Conservation (phyloP, 2,797 vertebrate species). For the Clarias pachynema region DNA sequence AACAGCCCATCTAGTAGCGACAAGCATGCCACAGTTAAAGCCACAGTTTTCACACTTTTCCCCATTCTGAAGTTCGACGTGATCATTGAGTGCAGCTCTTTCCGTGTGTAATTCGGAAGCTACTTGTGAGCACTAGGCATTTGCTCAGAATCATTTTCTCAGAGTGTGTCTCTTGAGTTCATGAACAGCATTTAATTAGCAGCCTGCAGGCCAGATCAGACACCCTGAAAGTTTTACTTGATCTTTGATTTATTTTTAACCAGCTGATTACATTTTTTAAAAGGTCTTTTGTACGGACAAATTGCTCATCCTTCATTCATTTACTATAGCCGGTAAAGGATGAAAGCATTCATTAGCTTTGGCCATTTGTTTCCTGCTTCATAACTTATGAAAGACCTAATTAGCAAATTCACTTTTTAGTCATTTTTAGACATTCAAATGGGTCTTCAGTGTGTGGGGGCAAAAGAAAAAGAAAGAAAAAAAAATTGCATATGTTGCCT, state of each 20-base stretch:
- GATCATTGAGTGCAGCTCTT: neutral
- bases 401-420: too few species aligned
- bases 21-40: too few species aligned
- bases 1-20: too few species aligned
- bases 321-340: neutral
- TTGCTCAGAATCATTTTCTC: neutral
- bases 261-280: constrained; percentile 5
- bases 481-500: too few species aligned
- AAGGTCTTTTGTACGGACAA: neutral
- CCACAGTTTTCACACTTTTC: too few species aligned
- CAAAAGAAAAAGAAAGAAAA: too few species aligned
- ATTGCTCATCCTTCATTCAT: constrained; percentile 7
- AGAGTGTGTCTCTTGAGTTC: neutral
- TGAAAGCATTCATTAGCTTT: neutral
- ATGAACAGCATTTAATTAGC: constrained; percentile 4
- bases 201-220: neutral
- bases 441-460: too few species aligned
- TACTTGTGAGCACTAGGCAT: neutral
- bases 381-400: neutral
- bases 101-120: neutral
- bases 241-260: neutral
- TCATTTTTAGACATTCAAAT: too few species aligned
- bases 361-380: neutral
- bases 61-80: neutral
- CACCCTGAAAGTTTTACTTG: neutral